Evolutionary conservation across 1,140 invertebrate species (phyloP), one percentile per base, ranked within the genome.

Genomic region (Paralvinella palmiformis): DNA sequence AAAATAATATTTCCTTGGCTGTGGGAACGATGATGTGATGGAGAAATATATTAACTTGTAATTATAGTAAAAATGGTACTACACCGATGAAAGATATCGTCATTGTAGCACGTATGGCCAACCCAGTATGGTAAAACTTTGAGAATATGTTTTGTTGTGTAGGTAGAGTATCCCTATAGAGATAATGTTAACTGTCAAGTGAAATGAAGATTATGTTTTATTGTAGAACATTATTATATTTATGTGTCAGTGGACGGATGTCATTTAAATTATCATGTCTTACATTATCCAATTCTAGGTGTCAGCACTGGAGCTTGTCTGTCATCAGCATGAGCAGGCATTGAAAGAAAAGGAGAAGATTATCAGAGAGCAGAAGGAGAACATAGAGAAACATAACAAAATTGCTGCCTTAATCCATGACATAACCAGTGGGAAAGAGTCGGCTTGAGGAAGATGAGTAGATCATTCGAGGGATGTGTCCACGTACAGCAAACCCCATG

Each of bases 331-430:
- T 60, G 69, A 71, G 63, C 13, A 52, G 29, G 29, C 58, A 27
- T 57, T 63, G 10, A 44, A 62, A 33, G 65, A 37, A 20, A 71
- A 75, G 48, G 68, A 68, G 10, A 57, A 59, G 52, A 33, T 63
- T 33, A 59, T 75, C 3, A 50, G 44, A 35, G 31, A 63, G 13
- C 45, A 65, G 13, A 52, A 59, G 55, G 58, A 41, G 2, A 60
- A 72, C n/a, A 50, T 72, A 3, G 68, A 68, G 13, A 73, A 75
- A 45, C 73, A 75, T 48, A 53, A 59, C n/a, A 69, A 75, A 64
- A 71, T 75, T 36, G 72, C 72, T 24, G 71, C 72, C 6, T 59
- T 75, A 15, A 75, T 75, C 41, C 69, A 73, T 56, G 70, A 66
- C 45, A 68, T 73, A 1, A 73, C 69, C 50, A 67, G 67, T 35